These are phyloP conservation scores for Bathybates hornii DNA, from an alignment of 2,113 vertebrate species.

Conservation along the genomic window DNA sequence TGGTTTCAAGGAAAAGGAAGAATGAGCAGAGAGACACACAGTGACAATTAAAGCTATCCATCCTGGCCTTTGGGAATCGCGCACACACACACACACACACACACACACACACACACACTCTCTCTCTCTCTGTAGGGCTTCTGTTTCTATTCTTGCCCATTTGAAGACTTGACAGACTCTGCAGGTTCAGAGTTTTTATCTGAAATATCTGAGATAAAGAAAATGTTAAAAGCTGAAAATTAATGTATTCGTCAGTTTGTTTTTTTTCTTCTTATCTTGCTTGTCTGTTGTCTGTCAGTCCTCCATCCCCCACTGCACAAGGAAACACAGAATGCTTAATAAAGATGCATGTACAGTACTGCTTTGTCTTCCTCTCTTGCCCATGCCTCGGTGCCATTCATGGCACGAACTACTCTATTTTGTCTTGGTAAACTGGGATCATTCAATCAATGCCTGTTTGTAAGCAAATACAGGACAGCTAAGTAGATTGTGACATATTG, in stretches of 20 bases:
- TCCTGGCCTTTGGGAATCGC: conserved; percentile 25
- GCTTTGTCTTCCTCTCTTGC: conserved; percentile 24
- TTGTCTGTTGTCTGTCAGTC: background rate
- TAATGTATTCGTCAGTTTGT: background rate
- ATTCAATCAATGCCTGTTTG: conserved; percentile 53
- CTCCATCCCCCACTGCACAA: background rate
- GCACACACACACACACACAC: background rate
- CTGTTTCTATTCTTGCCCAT: conserved; percentile 7
- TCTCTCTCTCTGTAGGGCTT: background rate
- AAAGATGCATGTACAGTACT: conserved; percentile 16
- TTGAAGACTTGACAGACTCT: conserved; percentile 4
- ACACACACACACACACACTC: background rate
- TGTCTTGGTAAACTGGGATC: conserved; percentile 16
- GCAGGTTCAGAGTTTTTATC: background rate
- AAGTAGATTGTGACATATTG: conserved; percentile 55
- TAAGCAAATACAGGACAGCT: conserved; percentile 35
- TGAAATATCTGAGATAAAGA: background rate
- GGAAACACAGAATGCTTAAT: background rate
- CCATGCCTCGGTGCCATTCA: conserved; percentile 10
- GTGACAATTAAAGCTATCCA: conserved; percentile 78
- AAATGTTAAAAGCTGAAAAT: background rate
- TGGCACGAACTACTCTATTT: background rate
- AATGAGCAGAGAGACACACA: conserved; percentile 71
- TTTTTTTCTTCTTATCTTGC: background rate
- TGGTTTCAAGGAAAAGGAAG: conserved; percentile 78